These are phyloP conservation scores for Nomada goodeniana DNA, from an alignment of 2,888 invertebrate species.

Conservation along the genomic window DNA sequence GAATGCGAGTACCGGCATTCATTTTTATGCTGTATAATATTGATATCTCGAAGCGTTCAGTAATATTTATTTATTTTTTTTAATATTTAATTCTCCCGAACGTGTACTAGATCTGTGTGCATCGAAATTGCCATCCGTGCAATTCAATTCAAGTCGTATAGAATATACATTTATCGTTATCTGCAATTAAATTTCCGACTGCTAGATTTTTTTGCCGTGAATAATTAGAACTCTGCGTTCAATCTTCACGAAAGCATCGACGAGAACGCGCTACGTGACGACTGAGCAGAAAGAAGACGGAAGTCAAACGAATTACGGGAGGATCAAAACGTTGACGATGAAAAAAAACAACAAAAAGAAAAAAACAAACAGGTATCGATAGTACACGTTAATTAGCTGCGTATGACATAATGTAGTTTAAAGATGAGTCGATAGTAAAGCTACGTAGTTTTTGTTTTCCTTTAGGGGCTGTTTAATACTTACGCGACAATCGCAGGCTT, in stretches of 20 bases:
- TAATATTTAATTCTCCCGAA: background rate
- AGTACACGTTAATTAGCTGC: constrained; percentile 56
- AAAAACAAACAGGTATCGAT: constrained; percentile 30
- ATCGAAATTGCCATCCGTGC: background rate
- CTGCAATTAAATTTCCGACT: too few relatives aligned
- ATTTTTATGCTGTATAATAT: too few relatives aligned
- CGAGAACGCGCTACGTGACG: background rate
- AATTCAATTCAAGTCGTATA: background rate
- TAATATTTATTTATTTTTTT: background rate
- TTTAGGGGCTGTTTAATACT: constrained; percentile 74
- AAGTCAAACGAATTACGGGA: constrained; percentile 16
- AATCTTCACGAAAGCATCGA: background rate
- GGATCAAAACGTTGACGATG: constrained; percentile 35
- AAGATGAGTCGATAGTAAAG: constrained; percentile 56
- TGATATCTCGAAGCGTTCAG: background rate
- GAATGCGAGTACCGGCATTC: too few relatives aligned
- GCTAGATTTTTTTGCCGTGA: too few relatives aligned
- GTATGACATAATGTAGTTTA: constrained; percentile 42
- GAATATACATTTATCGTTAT: background rate
- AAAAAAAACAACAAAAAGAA: background rate
- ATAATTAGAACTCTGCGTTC: too few relatives aligned
- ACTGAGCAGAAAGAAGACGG: constrained; percentile 27
- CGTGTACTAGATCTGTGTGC: too few relatives aligned
- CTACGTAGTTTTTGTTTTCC: constrained; percentile 60
- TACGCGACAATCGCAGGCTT: constrained; percentile 78